phyloP scores from a whole-genome alignment of 2,888 invertebrate species.

The Tridacna gigas region DNA sequence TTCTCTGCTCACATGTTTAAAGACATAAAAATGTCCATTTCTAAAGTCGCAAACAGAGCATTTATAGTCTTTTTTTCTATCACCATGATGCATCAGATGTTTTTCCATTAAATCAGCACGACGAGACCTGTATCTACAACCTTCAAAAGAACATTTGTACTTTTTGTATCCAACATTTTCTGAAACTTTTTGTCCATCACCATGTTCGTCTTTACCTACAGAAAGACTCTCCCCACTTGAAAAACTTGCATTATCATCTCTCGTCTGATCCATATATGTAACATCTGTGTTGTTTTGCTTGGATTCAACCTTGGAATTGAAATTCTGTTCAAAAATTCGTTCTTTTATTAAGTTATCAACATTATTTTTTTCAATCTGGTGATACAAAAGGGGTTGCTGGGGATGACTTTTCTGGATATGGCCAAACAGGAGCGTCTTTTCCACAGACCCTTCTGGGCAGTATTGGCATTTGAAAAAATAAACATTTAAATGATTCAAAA shows the following conservation, averaged over 20 bases:
- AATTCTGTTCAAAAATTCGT: not conserved
- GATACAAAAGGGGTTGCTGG: conserved; percentile 36
- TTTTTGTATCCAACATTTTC: not conserved
- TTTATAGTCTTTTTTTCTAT: conserved; percentile 44
- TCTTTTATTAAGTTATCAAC: conserved; percentile 44
- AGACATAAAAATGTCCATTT: conserved; percentile 37
- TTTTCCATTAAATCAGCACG: conserved; percentile 23
- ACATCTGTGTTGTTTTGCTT: not conserved
- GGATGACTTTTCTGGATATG: conserved; percentile 70
- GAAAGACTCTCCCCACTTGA: too few relatives aligned
- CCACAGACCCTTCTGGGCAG: conserved; percentile 72
- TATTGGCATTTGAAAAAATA: conserved; percentile 77
- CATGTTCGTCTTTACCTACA: not conserved
- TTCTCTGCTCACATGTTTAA: conserved; percentile 50
- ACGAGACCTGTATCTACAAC: conserved; percentile 68
- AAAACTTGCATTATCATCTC: too few relatives aligned
- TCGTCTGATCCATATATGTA: too few relatives aligned
- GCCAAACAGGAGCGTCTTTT: conserved; percentile 60
- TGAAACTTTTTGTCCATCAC: not conserved
- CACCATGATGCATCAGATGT: conserved; percentile 55
- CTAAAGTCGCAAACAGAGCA: conserved; percentile 64
- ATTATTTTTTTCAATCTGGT: conserved; percentile 30
- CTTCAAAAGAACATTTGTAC: conserved; percentile 55
- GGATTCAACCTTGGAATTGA: not conserved
- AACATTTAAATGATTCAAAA: conserved; percentile 76